Evolutionary conservation across 2,797 vertebrate genomes (phyloP), one percentile per base, ranked within the genome.

Genomic region (Sparus aurata): DNA sequence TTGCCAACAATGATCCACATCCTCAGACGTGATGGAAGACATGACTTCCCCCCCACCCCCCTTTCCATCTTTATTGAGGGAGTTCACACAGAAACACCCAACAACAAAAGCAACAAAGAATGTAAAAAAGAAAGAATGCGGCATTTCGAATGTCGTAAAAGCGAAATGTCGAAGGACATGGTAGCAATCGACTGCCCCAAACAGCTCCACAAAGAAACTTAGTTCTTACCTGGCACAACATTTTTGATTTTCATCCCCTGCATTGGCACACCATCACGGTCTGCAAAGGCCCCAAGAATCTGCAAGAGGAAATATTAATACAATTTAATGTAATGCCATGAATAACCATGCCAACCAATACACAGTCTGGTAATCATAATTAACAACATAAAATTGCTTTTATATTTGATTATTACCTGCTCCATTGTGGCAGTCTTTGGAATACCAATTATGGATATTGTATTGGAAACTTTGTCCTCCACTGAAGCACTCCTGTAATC

Each of bases 361-460:
- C 23, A 64, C 12, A 61, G 5, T 52, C 45, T 55, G 3, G n/a
- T n/a, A 62, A 76, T 10, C 57, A 73, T 16, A 13, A 53, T 5
- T 45, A 57, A 17, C 11, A 45, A 23, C 9, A 58, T 25, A 17
- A 41, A 64, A 20, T 1, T 43, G 17, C n/a, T 58, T 22, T 73
- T 79, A 17, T 77, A n/a, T 62, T 64, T 17, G 3, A 50, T 79
- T 53, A 92, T 94, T 93, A 98, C 98, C 95, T 99, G 97, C 91
- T 99, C 97, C 95, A 97, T 96, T 83, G 97, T 97, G 84, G 97
- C 97, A 88, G 96, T 97, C 95, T 99, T 97, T 87, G 98, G 97
- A 89, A 99, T 97, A 90, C 96, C 97, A 93, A 94, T 96, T 73
- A 99, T 95, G 73, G 96, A 97, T 94, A 99, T 96, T 57, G 97